Evolutionary conservation across 2,113 vertebrate genomes (phyloP), one percentile per base, ranked within the genome.

Genomic region (Corynorhinus townsendii): DNA sequence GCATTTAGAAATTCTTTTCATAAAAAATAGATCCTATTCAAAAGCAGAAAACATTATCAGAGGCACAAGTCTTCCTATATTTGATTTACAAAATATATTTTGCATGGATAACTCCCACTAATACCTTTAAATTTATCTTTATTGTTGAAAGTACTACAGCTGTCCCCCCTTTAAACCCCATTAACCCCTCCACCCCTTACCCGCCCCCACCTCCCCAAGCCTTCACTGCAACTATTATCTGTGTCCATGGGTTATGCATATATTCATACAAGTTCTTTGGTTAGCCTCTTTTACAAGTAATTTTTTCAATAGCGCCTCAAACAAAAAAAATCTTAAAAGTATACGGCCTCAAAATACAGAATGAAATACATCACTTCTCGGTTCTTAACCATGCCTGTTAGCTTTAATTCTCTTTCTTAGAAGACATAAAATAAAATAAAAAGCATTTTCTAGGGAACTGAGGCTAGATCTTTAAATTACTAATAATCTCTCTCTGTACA

Each of bases 381-480:
- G 0, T 62, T 90, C 47, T 95, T 93, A 45, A 84, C 62, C 33
- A 66, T 49, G 45, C 22, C 45, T 14, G 15, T 77, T 86, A 94
- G 49, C 38, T 89, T 93, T 84, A 81, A 45, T 77, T 94, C 47
- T 95, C 35, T 85, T 85, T 77, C 49, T 62, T 90, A 24, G 71
- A 71, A 64, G 89, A 52, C 26, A n/a, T n/a, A 17, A 15, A 54
- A 76, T 40, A 80, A 94, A 90, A 49, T 95, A 83, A 94, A 95
- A 90, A 75, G 81, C 81, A 97, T 96, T 93, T 97, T 95, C 93
- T 82, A 88, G 35, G 22, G 35, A 97, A 95, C 79, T 81, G 15
- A 79, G 54, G 54, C 87, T 94, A 76, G 52, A 68, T 93, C 84
- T 81, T 97, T 93, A 96, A 97, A 96, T 96, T 91, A 93, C 94